A percentile compares a stretch with the other conserved stretches of the same genome.
phyloP scores from a whole-genome alignment of 2,797 vertebrate species.

The Loris lydekkerianus region DNA sequence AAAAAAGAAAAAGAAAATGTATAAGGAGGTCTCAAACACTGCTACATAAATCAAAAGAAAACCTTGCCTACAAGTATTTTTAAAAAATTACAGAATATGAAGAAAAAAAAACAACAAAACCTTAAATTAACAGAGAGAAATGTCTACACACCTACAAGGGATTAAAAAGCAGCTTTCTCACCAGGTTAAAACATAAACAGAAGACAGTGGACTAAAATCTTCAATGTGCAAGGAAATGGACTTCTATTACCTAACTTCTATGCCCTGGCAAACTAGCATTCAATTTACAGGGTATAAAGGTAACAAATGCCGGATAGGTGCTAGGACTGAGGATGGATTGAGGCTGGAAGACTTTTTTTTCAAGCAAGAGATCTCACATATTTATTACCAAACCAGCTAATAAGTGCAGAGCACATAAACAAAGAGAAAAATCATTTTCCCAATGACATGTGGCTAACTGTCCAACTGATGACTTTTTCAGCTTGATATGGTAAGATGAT shows the following conservation, averaged over 20 bases:
- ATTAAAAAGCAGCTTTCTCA: not conserved
- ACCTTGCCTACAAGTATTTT: not conserved
- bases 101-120: not conserved
- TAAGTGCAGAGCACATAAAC: no score
- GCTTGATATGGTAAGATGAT: no score
- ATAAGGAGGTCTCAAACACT: not conserved
- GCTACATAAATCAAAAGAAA: not conserved
- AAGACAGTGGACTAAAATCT: no score
- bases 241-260: not conserved
- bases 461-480: no score
- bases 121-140: not conserved
- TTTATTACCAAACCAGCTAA: no score
- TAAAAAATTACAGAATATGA: not conserved
- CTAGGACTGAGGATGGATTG: not conserved
- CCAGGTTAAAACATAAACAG: not conserved
- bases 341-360: not conserved
- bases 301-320: not conserved
- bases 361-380: no score
- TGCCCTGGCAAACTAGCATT: not conserved
- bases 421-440: no score
- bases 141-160: not conserved
- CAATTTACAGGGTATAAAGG: not conserved
- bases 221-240: not conserved
- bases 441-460: no score
- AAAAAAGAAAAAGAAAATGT: not conserved